Percentiles rank a stretch among this genome's conserved stretches.
Evolutionary conservation across 2,888 invertebrate species (phyloP).

Genomic region (Perizoma flavofasciatum): DNA sequence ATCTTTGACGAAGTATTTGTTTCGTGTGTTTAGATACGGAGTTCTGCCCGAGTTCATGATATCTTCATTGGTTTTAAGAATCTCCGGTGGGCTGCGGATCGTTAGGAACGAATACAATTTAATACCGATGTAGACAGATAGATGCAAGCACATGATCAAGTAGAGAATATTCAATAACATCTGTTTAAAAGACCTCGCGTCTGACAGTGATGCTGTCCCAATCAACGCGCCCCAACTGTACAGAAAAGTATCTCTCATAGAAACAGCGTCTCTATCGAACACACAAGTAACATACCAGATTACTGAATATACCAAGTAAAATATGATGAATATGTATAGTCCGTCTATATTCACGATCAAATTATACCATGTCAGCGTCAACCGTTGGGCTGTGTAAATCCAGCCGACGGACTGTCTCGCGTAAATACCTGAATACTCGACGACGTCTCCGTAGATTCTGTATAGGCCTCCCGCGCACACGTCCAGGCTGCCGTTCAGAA

Average conservation of each 20-base stretch:
- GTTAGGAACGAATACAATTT: constrained; percentile 68
- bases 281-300: constrained; percentile 53
- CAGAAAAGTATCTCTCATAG: constrained; percentile 50
- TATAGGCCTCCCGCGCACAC: constrained; percentile 65
- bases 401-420: constrained; percentile 57
- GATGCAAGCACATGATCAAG: constrained; percentile 58
- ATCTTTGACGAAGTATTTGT: constrained; percentile 58
- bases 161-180: constrained; percentile 60
- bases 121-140: constrained; percentile 60
- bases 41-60: constrained; percentile 55
- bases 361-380: constrained; percentile 57
- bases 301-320: constrained; percentile 55
- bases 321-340: constrained; percentile 61
- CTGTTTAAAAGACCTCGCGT: constrained; percentile 58
- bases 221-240: constrained; percentile 63
- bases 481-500: constrained; percentile 64
- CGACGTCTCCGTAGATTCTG: constrained; percentile 57
- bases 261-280: constrained; percentile 49
- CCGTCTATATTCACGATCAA: constrained; percentile 53
- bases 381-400: constrained; percentile 60
- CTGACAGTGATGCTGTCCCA: constrained; percentile 54
- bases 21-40: constrained; percentile 45
- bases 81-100: constrained; percentile 56
- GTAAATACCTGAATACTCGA: constrained; percentile 68
- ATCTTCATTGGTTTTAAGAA: constrained; percentile 55